Evolutionary conservation across 2,113 vertebrate species (phyloP), one percentile per base, ranked within the genome.

Genomic region (Vulpes ferrilata): DNA sequence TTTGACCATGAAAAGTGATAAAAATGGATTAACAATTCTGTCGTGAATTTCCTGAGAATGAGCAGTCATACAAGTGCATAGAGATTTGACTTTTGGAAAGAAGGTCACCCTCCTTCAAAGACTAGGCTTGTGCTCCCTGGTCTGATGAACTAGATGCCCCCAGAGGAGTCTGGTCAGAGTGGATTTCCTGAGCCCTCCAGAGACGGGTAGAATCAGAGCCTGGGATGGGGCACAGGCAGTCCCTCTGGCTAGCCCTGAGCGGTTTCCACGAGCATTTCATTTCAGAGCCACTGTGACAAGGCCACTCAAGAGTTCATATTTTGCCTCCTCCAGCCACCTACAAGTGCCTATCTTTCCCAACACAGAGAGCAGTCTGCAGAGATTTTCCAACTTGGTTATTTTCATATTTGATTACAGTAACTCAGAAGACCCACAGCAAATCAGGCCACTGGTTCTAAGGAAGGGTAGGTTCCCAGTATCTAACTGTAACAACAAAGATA

Each of bases 271-370:
- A 20, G 9, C 17, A 12, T 12, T 90, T 43, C 23, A 7, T n/a
- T 38, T 67, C 51, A 64, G 32, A 73, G 2, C 35, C 2, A 30
- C 23, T 2, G 43, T 10, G n/a, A 27, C 1, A 6, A 17, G 22
- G 20, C 35, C 23, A 4, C 27, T 88, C 32, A 20, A 19, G 69
- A 57, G 15, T 10, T 38, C 12, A 51, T 5, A 55, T 9, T 17
- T 11, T 9, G 17, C 11, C 6, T 32, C 11, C 1, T 35, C 57
- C 10, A 1, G 2, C 32, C 0, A 7, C 15, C 4, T 76, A n/a
- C 32, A 32, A 19, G 22, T 0, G 0, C 6, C 6, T 57, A 22
- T 60, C 76, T 30, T 78, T 82, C 22, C 38, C 53, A 0, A 7
- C 1, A 16, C 57, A 12, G 3, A 6, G 5, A 38, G 15, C 11